phyloP scores from a whole-genome alignment of 2,797 vertebrate genomes.

The Pristis pectinata region DNA sequence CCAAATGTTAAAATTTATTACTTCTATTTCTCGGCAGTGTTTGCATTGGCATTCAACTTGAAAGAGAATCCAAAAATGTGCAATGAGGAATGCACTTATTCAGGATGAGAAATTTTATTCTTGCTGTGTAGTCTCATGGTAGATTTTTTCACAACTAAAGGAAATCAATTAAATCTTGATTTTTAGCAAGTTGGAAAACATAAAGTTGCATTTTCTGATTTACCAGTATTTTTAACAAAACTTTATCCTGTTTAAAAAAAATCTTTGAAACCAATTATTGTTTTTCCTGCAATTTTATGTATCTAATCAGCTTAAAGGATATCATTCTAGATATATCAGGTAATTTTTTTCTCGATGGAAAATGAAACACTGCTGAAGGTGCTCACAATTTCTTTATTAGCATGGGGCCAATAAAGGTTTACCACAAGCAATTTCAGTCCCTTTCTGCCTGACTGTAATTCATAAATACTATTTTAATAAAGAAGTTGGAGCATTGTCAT shows the following conservation, averaged over 20 bases:
- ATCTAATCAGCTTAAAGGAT: not conserved
- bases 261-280: not conserved
- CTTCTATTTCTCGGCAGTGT: conserved; percentile 41
- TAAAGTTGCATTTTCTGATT: not conserved
- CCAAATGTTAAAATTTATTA: conserved; percentile 36
- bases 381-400: not conserved
- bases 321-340: not conserved
- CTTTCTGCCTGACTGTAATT: not conserved
- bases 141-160: conserved; percentile 8
- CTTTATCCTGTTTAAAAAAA: not conserved
- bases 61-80: conserved; percentile 45
- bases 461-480: not conserved
- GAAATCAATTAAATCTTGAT: conserved; percentile 19
- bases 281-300: not conserved
- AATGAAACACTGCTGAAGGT: not conserved
- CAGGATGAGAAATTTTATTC: conserved; percentile 36
- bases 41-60: conserved; percentile 44
- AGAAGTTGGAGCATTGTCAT: not conserved
- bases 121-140: conserved; percentile 35
- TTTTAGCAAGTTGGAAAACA: conserved; percentile 16
- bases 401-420: not conserved
- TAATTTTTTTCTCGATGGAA: not conserved
- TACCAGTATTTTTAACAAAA: not conserved
- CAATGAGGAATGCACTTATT: conserved; percentile 42
- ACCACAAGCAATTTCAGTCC: not conserved